Evolutionary conservation across 2,113 vertebrate genomes (phyloP).

Genomic region (Lutjanus erythropterus): DNA sequence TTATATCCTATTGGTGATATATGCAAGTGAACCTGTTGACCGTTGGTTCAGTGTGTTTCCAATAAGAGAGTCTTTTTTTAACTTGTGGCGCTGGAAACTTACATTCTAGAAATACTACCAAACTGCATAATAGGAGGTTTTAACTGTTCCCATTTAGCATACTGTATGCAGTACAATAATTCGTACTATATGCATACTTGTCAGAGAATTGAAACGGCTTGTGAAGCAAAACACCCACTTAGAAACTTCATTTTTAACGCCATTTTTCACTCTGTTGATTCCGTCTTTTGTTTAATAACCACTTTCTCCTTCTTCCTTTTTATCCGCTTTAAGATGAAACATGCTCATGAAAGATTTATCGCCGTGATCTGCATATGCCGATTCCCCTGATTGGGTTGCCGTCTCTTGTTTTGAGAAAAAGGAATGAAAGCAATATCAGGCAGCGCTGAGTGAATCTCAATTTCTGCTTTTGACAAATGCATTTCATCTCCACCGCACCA

Average conservation of each 20-base stretch:
- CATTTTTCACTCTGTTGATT: slow-evolving; percentile 75
- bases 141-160: slow-evolving; percentile 42
- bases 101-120: slow-evolving; percentile 44
- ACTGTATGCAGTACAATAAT: slow-evolving; percentile 47
- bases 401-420: slow-evolving; percentile 67
- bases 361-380: slow-evolving; percentile 80
- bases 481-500: slow-evolving; percentile 64
- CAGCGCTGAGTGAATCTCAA: slow-evolving; percentile 64
- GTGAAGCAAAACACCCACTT: slow-evolving; percentile 76
- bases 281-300: slow-evolving; percentile 80
- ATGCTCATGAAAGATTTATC: slow-evolving; percentile 83
- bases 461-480: slow-evolving; percentile 70
- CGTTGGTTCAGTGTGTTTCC: slow-evolving; percentile 48
- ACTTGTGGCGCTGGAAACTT: slow-evolving; percentile 8
- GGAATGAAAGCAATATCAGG: slow-evolving; percentile 67
- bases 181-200: slow-evolving; percentile 53
- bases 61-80: slow-evolving; percentile 25
- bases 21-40: slow-evolving; percentile 68
- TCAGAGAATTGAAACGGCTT: slow-evolving; percentile 68
- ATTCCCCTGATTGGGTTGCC: slow-evolving; percentile 77
- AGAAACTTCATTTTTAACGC: slow-evolving; percentile 69
- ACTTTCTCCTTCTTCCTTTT: slow-evolving; percentile 62
- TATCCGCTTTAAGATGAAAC: slow-evolving; percentile 70
- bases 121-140: slow-evolving; percentile 46
- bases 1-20: slow-evolving; percentile 71